A percentile compares a stretch with the other conserved stretches of the same genome.
phyloP scores from a whole-genome alignment of 2,113 vertebrate genomes.

The Amphiprion percula region DNA sequence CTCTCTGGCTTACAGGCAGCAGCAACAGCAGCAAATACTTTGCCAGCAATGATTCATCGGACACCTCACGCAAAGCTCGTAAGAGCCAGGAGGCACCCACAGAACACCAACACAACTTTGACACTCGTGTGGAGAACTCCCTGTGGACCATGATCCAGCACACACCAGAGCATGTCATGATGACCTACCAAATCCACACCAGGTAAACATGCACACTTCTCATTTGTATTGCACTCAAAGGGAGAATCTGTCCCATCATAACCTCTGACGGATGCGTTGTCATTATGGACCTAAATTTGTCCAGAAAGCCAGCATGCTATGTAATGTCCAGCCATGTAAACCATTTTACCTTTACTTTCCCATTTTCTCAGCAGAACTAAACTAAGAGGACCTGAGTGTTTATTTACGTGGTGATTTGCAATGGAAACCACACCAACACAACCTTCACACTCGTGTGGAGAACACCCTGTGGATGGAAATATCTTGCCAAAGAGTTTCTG shows the following conservation, averaged over 20 bases:
- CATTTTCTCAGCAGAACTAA: too few species aligned
- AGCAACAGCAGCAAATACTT: constrained; percentile 88
- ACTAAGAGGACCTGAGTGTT: too few species aligned
- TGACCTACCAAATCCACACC: constrained; percentile 90
- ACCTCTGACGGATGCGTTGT: not conserved
- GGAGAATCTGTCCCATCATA: not conserved
- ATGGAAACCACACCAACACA: constrained; percentile 38
- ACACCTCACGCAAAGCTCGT: constrained; percentile 78
- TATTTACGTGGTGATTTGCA: too few species aligned
- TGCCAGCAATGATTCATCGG: constrained; percentile 86
- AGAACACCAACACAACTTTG: constrained; percentile 71
- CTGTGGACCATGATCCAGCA: constrained; percentile 87
- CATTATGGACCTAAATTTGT: not conserved
- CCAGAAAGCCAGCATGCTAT: not conserved
- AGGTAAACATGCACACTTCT: constrained; percentile 79
- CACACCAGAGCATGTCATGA: constrained; percentile 85
- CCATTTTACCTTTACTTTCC: not conserved
- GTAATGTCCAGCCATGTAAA: not conserved
- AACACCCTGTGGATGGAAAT: constrained; percentile 81
- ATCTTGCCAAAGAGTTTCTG: too few species aligned
- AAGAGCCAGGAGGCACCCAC: constrained; percentile 74
- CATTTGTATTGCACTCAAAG: not conserved
- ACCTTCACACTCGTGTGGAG: constrained; percentile 73
- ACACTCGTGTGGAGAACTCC: constrained; percentile 79
- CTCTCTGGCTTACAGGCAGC: constrained; percentile 73